Evolutionary conservation across 2,888 invertebrate species (phyloP).

Genomic region (Caenorhabditis macrosperma): DNA sequence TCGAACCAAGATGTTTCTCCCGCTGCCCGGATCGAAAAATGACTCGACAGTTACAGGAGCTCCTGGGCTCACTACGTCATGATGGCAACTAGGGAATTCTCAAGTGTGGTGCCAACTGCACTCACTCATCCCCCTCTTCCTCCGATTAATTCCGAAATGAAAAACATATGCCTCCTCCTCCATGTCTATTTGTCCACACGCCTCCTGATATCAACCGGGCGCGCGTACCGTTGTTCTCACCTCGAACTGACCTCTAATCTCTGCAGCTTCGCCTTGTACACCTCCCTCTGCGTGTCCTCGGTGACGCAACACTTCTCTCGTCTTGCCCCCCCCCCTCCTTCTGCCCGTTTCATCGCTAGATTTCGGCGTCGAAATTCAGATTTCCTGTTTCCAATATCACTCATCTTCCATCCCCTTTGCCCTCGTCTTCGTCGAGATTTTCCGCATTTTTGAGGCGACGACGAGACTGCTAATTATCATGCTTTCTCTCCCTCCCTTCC

Average conservation of each 20-base stretch:
- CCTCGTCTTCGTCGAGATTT: slow-evolving; percentile 20
- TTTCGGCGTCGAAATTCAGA: background rate
- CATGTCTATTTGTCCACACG: background rate
- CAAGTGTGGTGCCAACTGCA: slow-evolving; percentile 18
- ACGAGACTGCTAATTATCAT: background rate
- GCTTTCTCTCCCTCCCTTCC: slow-evolving; percentile 9
- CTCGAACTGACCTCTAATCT: slow-evolving; percentile 43
- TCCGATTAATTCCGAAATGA: background rate
- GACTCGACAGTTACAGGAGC: too few species aligned
- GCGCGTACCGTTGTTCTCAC: background rate
- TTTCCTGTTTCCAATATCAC: slow-evolving; percentile 36
- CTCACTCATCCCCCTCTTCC: slow-evolving; percentile 11
- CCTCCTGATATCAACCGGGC: slow-evolving; percentile 3
- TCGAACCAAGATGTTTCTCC: slow-evolving; percentile 6
- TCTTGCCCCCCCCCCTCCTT: background rate
- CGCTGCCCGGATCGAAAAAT: too few species aligned
- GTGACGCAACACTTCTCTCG: slow-evolving; percentile 36
- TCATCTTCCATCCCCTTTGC: slow-evolving; percentile 18
- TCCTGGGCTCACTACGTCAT: background rate
- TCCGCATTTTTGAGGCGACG: slow-evolving; percentile 25
- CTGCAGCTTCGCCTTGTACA: slow-evolving; percentile 22
- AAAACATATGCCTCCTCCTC: slow-evolving; percentile 7
- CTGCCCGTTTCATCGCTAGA: background rate
- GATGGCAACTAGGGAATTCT: slow-evolving; percentile 24
- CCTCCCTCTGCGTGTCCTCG: slow-evolving; percentile 12